A percentile compares a stretch with the other conserved stretches of the same genome.
Evolutionary conservation across 2,888 invertebrate genomes (phyloP).

Genomic region (Ophion ventricosus): DNA sequence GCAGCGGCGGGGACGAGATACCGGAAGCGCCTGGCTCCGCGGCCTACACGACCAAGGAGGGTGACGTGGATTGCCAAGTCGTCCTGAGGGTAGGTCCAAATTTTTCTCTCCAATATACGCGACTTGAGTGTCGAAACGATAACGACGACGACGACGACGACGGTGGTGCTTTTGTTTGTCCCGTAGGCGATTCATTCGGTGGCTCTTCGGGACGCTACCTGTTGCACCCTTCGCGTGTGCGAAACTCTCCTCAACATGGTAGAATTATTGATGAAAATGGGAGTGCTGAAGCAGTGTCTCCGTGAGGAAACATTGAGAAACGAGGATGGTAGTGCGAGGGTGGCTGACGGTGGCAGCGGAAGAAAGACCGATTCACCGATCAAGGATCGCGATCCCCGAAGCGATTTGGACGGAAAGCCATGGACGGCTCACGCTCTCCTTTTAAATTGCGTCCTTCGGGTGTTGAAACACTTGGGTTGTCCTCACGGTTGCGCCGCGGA

Average conservation of each 20-base stretch:
- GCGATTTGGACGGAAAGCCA: slow-evolving; percentile 65
- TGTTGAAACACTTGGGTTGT: slow-evolving; percentile 96
- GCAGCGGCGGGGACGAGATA: slow-evolving; percentile 89
- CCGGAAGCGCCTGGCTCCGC: slow-evolving; percentile 95
- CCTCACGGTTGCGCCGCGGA: slow-evolving; percentile 94
- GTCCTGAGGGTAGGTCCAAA: slow-evolving; percentile 88
- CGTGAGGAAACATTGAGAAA: slow-evolving; percentile 84
- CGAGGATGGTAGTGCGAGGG: slow-evolving; percentile 84
- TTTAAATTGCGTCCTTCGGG: slow-evolving; percentile 89
- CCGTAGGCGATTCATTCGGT: slow-evolving; percentile 93
- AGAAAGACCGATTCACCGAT: slow-evolving; percentile 74
- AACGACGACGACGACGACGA: too few species aligned
- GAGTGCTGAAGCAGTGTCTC: slow-evolving; percentile 88
- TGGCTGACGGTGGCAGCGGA: too few species aligned
- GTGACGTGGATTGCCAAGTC: slow-evolving; percentile 96
- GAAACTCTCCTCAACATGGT: slow-evolving; percentile 96
- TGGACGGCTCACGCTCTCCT: slow-evolving; percentile 88
- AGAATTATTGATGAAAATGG: slow-evolving; percentile 95
- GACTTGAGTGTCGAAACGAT: too few species aligned
- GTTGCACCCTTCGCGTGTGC: slow-evolving; percentile 94
- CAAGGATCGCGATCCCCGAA: slow-evolving; percentile 71
- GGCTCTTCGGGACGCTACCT: slow-evolving; percentile 92
- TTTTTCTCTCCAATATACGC: slow-evolving; percentile 19
- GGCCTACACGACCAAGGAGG: slow-evolving; percentile 97
- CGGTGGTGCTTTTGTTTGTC: slow-evolving; percentile 69